These are phyloP conservation scores for Poeciliopsis infans DNA, from an alignment of 2,797 vertebrate genomes.

Conservation along the genomic window DNA sequence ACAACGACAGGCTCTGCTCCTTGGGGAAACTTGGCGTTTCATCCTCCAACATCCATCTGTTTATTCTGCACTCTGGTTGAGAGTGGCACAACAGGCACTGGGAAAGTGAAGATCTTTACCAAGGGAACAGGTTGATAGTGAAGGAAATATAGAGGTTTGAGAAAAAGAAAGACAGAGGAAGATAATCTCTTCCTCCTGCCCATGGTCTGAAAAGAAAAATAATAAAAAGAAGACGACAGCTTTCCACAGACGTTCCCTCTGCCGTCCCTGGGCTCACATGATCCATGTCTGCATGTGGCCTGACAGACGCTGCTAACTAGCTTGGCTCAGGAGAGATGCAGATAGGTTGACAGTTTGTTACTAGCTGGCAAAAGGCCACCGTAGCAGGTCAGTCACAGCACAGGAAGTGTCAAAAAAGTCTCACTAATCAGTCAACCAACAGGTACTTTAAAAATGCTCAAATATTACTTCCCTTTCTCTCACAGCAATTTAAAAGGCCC, in stretches of 20 bases:
- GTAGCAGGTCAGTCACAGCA: conserved; percentile 64
- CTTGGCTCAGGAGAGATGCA: conserved; percentile 78
- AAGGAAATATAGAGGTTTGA: conserved; percentile 53
- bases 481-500: conserved; percentile 30
- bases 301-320: conserved; percentile 81
- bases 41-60: conserved; percentile 72
- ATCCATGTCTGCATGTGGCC: conserved; percentile 71
- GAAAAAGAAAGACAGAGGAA: conserved; percentile 29
- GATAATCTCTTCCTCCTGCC: conserved; percentile 63
- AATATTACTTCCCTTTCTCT: conserved; percentile 19
- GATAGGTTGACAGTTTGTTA: conserved; percentile 77
- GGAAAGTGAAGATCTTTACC: conserved; percentile 75
- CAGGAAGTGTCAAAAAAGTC: conserved; percentile 67
- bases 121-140: conserved; percentile 79
- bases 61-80: conserved; percentile 71
- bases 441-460: conserved; percentile 29
- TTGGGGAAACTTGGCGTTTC: conserved; percentile 63
- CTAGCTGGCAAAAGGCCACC: conserved; percentile 77
- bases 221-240: conserved; percentile 78
- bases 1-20: conserved; percentile 55
- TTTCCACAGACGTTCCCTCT: conserved; percentile 74
- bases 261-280: conserved; percentile 67
- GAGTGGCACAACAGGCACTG: conserved; percentile 61
- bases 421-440: conserved; percentile 53
- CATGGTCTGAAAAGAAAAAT: conserved; percentile 72